These are phyloP conservation scores for Linurgus olivaceus DNA, from an alignment of 2,797 vertebrate species.

Conservation along the genomic window DNA sequence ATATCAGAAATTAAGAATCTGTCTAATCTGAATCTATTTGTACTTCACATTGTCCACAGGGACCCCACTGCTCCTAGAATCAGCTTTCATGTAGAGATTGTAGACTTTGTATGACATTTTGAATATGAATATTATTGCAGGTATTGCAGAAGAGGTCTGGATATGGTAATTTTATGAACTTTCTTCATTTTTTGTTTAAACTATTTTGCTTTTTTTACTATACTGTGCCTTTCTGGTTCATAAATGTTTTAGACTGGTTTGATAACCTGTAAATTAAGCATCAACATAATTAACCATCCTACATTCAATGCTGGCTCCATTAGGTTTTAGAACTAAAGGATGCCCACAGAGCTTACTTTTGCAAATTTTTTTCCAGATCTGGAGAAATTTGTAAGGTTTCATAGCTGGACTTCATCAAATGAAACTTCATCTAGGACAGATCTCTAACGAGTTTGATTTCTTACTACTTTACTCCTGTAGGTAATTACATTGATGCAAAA, in stretches of 20 bases:
- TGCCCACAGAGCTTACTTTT: background rate
- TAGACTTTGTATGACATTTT: background rate
- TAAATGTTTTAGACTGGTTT: background rate
- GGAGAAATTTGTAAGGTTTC: background rate
- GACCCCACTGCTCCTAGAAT: background rate
- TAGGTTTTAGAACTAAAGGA: background rate
- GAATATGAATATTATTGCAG: background rate
- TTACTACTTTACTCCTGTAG: background rate
- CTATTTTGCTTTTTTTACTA: background rate
- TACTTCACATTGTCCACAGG: background rate
- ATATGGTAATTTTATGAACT: background rate
- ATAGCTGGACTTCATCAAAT: background rate
- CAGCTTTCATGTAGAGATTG: background rate
- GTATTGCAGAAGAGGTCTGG: background rate
- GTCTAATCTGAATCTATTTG: background rate
- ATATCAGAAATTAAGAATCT: background rate
- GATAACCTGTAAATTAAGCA: conserved; percentile 28
- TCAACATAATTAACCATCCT: background rate
- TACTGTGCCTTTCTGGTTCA: background rate
- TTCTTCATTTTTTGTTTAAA: background rate
- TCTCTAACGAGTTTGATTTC: background rate
- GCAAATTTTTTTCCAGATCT: background rate
- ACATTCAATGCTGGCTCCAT: background rate
- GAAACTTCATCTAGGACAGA: background rate
- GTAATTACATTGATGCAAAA: background rate